phyloP scores from a whole-genome alignment of 2,797 vertebrate genomes.

The Decapterus maruadsi region DNA sequence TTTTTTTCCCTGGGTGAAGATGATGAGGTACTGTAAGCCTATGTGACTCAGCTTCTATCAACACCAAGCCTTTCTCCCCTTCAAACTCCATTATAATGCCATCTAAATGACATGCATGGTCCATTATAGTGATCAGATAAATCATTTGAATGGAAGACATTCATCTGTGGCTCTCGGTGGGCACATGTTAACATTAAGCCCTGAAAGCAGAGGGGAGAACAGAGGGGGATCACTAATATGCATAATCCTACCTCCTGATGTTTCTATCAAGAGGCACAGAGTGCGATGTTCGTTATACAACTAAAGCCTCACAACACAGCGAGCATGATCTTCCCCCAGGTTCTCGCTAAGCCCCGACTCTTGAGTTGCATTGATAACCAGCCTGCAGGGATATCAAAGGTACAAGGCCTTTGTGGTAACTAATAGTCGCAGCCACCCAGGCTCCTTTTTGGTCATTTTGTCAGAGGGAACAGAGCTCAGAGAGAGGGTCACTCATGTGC shows the following conservation, averaged over 20 bases:
- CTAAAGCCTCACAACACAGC: slow-evolving; percentile 73
- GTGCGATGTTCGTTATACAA: slow-evolving; percentile 73
- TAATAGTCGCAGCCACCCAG: slow-evolving; percentile 65
- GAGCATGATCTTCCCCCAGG: slow-evolving; percentile 71
- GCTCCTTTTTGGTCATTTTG: slow-evolving; percentile 61
- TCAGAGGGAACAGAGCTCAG: slow-evolving; percentile 45
- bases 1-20: slow-evolving; percentile 4
- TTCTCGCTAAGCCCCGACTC: slow-evolving; percentile 71
- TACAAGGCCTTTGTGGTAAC: slow-evolving; percentile 70
- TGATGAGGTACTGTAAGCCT: slow-evolving; percentile 30
- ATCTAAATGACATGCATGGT: slow-evolving; percentile 73
- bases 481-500: slow-evolving; percentile 49
- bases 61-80: slow-evolving; percentile 50
- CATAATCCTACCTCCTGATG: slow-evolving; percentile 85
- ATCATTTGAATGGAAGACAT: slow-evolving; percentile 74
- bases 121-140: slow-evolving; percentile 74
- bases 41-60: slow-evolving; percentile 48
- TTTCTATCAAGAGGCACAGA: slow-evolving; percentile 80
- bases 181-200: slow-evolving; percentile 78
- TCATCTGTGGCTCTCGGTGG: slow-evolving; percentile 64
- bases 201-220: slow-evolving; percentile 70
- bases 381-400: slow-evolving; percentile 76
- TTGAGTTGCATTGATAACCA: slow-evolving; percentile 72
- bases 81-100: slow-evolving; percentile 69
- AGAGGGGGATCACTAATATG: slow-evolving; percentile 73